Conservation (phyloP, 2,888 invertebrate genomes). For the Lasioglossum lativentre region DNA sequence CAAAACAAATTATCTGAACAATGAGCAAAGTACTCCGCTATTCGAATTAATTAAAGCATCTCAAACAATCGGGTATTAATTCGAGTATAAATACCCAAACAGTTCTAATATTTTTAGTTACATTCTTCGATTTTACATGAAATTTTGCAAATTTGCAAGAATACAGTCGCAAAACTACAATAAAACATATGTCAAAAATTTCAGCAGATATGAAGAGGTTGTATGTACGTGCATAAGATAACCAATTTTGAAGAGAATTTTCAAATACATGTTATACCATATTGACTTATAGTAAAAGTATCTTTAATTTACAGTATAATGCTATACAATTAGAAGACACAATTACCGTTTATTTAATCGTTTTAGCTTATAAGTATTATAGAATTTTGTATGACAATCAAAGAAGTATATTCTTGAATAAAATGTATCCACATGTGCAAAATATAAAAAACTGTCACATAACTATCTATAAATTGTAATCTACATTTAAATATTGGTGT, state of each 20-base stretch:
- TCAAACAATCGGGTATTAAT: neutral
- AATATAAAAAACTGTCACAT: constrained; percentile 25
- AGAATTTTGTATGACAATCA: constrained; percentile 5
- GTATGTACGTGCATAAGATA: neutral
- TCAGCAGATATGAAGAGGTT: neutral
- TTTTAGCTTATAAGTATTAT: constrained; percentile 1
- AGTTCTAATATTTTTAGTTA: neutral
- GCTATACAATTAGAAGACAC: constrained; percentile 32
- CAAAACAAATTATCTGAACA: neutral
- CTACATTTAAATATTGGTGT: constrained; percentile 32
- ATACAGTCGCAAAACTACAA: neutral
- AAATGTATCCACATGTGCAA: constrained; percentile 6
- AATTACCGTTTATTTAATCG: constrained; percentile 19
- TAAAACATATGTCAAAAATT: constrained; percentile 20
- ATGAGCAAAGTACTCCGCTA: neutral
- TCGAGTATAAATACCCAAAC: neutral
- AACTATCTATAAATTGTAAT: constrained; percentile 28
- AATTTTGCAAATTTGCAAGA: constrained; percentile 3
- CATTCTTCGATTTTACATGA: neutral
- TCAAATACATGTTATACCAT: constrained; percentile 22
- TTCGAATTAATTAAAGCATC: neutral
- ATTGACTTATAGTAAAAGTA: constrained; percentile 35
- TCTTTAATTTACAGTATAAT: constrained; percentile 46
- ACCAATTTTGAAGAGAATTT: neutral
- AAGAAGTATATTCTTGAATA: constrained; percentile 17